These are phyloP conservation scores for Mirza zaza DNA, from an alignment of 2,113 vertebrate genomes.

Conservation along the genomic window DNA sequence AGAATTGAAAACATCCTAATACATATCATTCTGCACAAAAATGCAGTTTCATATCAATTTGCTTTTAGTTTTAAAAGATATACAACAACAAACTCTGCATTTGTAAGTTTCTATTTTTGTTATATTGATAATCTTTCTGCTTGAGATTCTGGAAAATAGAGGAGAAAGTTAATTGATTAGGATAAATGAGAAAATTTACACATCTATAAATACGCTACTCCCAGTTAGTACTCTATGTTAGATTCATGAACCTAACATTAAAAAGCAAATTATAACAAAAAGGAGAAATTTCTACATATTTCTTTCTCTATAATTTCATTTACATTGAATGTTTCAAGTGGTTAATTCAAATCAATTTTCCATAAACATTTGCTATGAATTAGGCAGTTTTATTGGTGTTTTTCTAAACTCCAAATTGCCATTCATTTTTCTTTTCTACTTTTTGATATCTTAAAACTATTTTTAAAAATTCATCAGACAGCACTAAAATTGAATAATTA, in stretches of 20 bases:
- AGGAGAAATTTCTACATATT: background rate
- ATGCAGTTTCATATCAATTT: background rate
- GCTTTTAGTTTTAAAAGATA: background rate
- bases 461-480: background rate
- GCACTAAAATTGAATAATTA: background rate
- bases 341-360: background rate
- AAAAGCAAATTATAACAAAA: background rate
- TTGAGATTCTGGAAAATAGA: background rate
- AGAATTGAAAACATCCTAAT: background rate
- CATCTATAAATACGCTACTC: slow-evolving; percentile 4
- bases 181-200: slow-evolving; percentile 41
- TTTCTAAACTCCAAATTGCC: background rate
- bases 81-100: background rate
- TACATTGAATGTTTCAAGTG: background rate
- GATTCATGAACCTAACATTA: slow-evolving; percentile 1
- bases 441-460: background rate
- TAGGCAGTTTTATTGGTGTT: background rate
- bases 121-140: background rate
- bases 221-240: slow-evolving; percentile 23
- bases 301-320: background rate
- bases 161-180: background rate
- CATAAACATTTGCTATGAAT: background rate
- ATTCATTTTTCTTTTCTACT: background rate
- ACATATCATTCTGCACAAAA: background rate
- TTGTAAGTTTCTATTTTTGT: background rate